Evolutionary conservation across 1,140 invertebrate genomes (phyloP).

Genomic region (Laupala kohalensis): DNA sequence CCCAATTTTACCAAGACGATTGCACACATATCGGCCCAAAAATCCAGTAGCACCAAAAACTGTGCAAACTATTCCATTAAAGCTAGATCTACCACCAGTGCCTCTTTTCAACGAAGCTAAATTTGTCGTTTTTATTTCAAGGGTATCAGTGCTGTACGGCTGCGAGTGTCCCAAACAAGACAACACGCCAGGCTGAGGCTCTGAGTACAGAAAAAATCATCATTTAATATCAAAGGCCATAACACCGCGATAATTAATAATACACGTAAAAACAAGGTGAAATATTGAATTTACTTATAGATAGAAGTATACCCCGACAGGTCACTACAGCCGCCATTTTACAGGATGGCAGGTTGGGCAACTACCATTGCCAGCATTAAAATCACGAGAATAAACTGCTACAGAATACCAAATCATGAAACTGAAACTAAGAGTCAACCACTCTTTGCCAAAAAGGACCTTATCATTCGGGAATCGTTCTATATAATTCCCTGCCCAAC

Average conservation of each 20-base stretch:
- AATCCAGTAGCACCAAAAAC: slow-evolving; percentile 89
- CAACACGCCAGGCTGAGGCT: slow-evolving; percentile 20
- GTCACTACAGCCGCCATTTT: not conserved
- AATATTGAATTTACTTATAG: not conserved
- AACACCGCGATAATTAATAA: not conserved
- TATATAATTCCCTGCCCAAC: too few species aligned
- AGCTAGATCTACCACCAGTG: slow-evolving; percentile 87
- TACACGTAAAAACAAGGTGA: not conserved
- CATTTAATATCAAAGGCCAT: not conserved
- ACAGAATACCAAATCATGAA: too few species aligned
- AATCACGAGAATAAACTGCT: too few species aligned
- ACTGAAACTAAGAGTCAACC: too few species aligned
- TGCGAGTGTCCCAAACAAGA: slow-evolving; percentile 18
- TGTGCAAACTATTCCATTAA: slow-evolving; percentile 93
- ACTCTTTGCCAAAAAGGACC: too few species aligned
- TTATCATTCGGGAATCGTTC: too few species aligned
- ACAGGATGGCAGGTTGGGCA: too few species aligned
- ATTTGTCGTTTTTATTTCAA: slow-evolving; percentile 34
- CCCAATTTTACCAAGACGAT: slow-evolving; percentile 76
- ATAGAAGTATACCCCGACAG: not conserved
- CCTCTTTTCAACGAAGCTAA: slow-evolving; percentile 63
- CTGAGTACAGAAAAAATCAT: slow-evolving; percentile 14
- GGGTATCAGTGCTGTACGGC: slow-evolving; percentile 26
- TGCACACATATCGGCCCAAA: slow-evolving; percentile 72
- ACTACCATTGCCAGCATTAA: too few species aligned